These are phyloP conservation scores for Antitype chi DNA, from an alignment of 2,888 invertebrate species.

Conservation along the genomic window DNA sequence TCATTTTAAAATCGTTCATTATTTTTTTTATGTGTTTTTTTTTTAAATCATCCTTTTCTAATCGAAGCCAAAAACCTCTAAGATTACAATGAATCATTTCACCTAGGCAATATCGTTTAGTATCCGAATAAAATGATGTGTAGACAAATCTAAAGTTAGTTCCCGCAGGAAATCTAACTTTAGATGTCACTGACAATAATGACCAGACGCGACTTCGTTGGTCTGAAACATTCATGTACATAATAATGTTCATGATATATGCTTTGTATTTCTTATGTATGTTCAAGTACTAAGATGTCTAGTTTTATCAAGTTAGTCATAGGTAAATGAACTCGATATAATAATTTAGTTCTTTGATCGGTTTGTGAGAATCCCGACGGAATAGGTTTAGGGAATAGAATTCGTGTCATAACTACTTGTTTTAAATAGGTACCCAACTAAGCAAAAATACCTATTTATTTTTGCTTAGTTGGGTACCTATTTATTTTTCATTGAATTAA, in stretches of 20 bases:
- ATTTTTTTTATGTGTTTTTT: no score
- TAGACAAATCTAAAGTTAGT: constrained; percentile 10
- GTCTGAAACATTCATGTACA: constrained; percentile 13
- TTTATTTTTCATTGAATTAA: background rate
- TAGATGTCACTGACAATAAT: constrained; percentile 19
- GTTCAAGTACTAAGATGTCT: background rate
- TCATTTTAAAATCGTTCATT: background rate
- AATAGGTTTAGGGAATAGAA: background rate
- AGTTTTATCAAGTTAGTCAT: background rate
- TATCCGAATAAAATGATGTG: no score
- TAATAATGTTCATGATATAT: constrained; percentile 8
- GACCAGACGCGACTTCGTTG: constrained; percentile 21
- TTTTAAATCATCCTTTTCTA: no score
- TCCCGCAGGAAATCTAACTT: constrained; percentile 30
- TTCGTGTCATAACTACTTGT: background rate
- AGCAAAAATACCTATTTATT: no score
- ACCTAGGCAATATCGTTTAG: no score
- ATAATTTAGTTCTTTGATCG: background rate
- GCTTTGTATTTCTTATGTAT: background rate
- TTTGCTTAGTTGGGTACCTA: background rate
- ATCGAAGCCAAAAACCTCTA: no score
- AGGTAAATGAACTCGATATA: no score
- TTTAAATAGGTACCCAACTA: background rate
- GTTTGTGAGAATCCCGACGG: background rate
- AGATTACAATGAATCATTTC: no score